phyloP scores from a whole-genome alignment of 2,797 vertebrate genomes.

The Anableps anableps region DNA sequence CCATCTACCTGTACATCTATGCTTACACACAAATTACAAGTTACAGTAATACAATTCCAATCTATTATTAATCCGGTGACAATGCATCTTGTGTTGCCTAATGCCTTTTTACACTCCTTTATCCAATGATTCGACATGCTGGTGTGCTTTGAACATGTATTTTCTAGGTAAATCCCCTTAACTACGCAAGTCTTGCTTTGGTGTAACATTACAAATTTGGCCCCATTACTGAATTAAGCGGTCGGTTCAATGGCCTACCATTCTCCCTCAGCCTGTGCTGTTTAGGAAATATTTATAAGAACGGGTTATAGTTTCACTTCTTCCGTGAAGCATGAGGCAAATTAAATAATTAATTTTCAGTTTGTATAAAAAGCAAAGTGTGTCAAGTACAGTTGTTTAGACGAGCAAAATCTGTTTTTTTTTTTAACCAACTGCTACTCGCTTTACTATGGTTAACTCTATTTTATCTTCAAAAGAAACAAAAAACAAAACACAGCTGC shows the following conservation, averaged over 20 bases:
- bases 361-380: background rate
- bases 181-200: background rate
- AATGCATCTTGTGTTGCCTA: background rate
- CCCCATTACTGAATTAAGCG: background rate
- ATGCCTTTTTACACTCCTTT: background rate
- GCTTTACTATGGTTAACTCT: background rate
- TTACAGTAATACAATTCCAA: background rate
- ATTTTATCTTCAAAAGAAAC: background rate
- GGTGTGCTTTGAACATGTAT: background rate
- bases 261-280: background rate
- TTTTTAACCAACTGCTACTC: background rate
- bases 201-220: background rate
- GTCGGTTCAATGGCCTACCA: constrained; percentile 1
- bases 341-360: background rate
- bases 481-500: background rate
- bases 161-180: background rate
- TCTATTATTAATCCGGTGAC: background rate
- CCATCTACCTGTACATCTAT: background rate
- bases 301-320: background rate
- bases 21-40: background rate
- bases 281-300: background rate
- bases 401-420: background rate
- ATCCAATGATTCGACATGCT: background rate
- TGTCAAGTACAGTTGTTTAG: background rate
- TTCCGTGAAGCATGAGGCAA: background rate